These are phyloP conservation scores for Chelonus insularis DNA, from an alignment of 1,140 invertebrate species.

Conservation along the genomic window DNA sequence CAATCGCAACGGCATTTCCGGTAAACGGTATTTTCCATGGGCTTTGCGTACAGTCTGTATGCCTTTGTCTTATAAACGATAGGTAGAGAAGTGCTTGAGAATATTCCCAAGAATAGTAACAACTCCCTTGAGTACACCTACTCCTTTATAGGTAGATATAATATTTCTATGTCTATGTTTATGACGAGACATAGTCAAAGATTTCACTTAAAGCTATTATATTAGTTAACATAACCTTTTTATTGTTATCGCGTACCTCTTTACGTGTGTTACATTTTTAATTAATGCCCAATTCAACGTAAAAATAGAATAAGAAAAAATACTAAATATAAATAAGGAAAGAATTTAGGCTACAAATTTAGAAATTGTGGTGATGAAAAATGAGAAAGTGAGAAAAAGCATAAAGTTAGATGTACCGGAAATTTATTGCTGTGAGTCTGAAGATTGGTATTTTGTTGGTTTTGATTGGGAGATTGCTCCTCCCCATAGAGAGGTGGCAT, in stretches of 20 bases:
- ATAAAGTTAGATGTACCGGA: conserved; percentile 62
- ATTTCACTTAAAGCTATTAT: no score
- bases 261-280: no score
- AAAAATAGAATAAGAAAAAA: no score
- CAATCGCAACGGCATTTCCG: conserved; percentile 44
- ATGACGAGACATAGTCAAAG: no score
- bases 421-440: conserved; percentile 80
- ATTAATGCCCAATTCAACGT: no score
- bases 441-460: conserved; percentile 60
- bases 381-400: background rate
- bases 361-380: background rate
- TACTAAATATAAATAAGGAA: no score
- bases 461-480: conserved; percentile 55
- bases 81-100: conserved; percentile 43
- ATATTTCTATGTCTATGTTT: no score
- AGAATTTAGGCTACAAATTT: no score
- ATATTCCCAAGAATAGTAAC: conserved; percentile 52
- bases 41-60: background rate
- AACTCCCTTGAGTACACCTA: background rate
- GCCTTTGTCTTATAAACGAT: conserved; percentile 13
- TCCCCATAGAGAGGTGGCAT: conserved; percentile 58
- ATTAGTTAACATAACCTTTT: no score
- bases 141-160: background rate
- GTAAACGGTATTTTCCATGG: conserved; percentile 51
- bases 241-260: no score